Evolutionary conservation across 2,113 vertebrate genomes (phyloP).

Genomic region (Cyrtonyx montezumae): DNA sequence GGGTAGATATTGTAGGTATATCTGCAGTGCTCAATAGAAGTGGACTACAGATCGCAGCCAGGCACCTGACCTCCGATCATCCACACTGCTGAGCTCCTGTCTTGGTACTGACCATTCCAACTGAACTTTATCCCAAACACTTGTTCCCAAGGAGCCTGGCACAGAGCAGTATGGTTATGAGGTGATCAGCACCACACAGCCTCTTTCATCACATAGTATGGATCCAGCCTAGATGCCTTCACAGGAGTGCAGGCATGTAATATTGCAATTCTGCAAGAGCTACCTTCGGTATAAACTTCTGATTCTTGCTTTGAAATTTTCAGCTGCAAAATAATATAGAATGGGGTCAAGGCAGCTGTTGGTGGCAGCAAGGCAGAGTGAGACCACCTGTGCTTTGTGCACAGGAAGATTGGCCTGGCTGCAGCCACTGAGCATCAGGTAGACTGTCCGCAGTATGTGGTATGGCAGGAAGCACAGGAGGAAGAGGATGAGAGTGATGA

Average conservation of each 20-base stretch:
- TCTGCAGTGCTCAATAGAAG: neutral
- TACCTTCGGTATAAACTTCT: constrained; percentile 16
- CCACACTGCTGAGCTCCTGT: neutral
- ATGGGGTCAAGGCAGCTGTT: constrained; percentile 82
- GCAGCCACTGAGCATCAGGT: constrained; percentile 25
- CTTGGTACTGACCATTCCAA: neutral
- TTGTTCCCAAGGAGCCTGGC: neutral
- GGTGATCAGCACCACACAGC: neutral
- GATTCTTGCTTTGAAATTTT: constrained; percentile 78
- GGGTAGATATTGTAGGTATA: neutral
- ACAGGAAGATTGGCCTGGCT: neutral
- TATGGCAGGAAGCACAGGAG: constrained; percentile 83
- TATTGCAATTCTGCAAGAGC: neutral
- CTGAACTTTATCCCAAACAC: neutral
- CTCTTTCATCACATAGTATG: neutral
- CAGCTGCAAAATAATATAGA: constrained; percentile 82
- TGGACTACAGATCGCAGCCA: neutral
- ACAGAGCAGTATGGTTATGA: neutral
- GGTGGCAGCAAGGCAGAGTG: constrained; percentile 70
- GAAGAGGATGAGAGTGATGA: constrained; percentile 77
- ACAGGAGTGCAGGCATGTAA: rapidly evolving
- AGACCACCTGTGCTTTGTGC: constrained; percentile 71
- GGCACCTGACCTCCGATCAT: neutral
- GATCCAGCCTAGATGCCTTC: neutral
- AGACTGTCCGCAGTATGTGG: constrained; percentile 75